phyloP scores from a whole-genome alignment of 1,140 invertebrate species.

The Bombus waltoni region DNA sequence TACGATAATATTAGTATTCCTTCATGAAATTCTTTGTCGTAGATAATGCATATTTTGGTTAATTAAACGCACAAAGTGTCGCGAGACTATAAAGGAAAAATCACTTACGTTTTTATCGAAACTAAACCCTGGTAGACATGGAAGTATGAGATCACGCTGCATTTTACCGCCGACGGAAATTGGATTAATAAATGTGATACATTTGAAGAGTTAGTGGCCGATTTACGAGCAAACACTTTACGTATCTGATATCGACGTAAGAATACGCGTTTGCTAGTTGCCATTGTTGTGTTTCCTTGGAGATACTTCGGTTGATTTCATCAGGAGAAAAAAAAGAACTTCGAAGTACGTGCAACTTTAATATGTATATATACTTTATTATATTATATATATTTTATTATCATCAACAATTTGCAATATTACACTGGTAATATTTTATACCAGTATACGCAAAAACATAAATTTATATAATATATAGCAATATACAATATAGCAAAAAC shows the following conservation, averaged over 20 bases:
- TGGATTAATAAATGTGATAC: slow-evolving; percentile 12
- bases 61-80: not conserved
- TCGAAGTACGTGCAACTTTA: not conserved
- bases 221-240: slow-evolving; percentile 2
- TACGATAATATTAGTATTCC: not conserved
- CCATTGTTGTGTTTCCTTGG: slow-evolving; percentile 57
- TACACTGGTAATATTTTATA: slow-evolving; percentile 25
- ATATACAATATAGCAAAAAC: slow-evolving; percentile 70
- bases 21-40: not conserved
- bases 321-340: not conserved
- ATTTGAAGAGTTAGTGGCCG: not conserved
- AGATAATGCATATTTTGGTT: not conserved
- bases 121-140: slow-evolving; percentile 82
- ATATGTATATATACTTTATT: not conserved
- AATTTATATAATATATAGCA: slow-evolving; percentile 44
- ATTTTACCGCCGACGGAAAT: slow-evolving; percentile 56
- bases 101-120: slow-evolving; percentile 82
- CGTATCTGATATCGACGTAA: not conserved
- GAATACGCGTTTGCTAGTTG: not conserved
- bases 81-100: not conserved
- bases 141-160: slow-evolving; percentile 75
- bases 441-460: slow-evolving; percentile 40
- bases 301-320: slow-evolving; percentile 33
- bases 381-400: slow-evolving; percentile 60
- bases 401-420: slow-evolving; percentile 59